These are phyloP conservation scores for Varanus salvator DNA, from an alignment of 2,113 vertebrate species.

Conservation along the genomic window DNA sequence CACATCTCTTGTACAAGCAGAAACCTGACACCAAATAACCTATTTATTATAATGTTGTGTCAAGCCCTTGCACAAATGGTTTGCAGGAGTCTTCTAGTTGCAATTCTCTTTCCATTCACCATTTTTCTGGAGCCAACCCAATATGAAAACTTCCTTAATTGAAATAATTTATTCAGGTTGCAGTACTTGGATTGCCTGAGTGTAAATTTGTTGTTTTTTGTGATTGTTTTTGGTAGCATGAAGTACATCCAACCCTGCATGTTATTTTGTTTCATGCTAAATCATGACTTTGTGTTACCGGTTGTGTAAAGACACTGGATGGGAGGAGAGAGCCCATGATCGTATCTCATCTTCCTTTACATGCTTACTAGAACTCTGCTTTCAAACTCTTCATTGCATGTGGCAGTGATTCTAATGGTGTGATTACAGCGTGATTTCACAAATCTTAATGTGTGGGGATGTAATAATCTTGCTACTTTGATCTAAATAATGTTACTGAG, in stretches of 20 bases:
- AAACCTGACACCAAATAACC: not conserved
- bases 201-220: not conserved
- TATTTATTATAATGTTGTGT: not conserved
- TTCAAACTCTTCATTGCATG: conserved; percentile 56
- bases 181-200: not conserved
- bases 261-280: not conserved
- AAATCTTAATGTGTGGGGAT: not conserved
- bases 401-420: conserved; percentile 30
- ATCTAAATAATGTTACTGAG: not conserved
- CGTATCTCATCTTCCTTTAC: conserved; percentile 42
- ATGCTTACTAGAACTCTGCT: conserved; percentile 43
- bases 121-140: not conserved
- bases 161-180: not conserved
- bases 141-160: not conserved
- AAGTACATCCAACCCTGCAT: not conserved
- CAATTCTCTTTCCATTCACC: not conserved
- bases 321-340: conserved; percentile 68
- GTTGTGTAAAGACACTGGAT: conserved; percentile 68
- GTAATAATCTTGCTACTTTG: conserved; percentile 7
- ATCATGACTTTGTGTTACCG: not conserved
- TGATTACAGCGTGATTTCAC: conserved; percentile 42
- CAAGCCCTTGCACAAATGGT: not conserved
- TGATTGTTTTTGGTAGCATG: not conserved
- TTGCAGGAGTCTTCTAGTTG: not conserved
- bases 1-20: not conserved